A percentile compares a stretch with the other conserved stretches of the same genome.
phyloP scores from a whole-genome alignment of 2,888 invertebrate species.

The Drosophila neotestacea region DNA sequence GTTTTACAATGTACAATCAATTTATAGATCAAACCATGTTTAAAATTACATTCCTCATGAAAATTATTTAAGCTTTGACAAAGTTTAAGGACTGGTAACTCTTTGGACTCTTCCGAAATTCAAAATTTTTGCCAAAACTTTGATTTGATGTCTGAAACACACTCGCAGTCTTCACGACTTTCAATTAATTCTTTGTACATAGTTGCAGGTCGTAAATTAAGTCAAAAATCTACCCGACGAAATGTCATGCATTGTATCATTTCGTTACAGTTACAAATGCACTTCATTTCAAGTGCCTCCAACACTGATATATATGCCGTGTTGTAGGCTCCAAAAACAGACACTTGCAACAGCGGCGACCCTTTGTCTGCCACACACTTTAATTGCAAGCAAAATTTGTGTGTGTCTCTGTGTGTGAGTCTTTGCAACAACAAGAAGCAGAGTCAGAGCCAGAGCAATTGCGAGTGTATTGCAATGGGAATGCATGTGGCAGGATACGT shows the following conservation, averaged over 20 bases:
- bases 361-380: slow-evolving; percentile 28
- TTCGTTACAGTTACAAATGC: slow-evolving; percentile 3
- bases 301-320: not conserved
- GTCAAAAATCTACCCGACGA: slow-evolving; percentile 1
- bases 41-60: too few species aligned
- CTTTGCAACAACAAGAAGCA: slow-evolving; percentile 2
- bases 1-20: too few species aligned
- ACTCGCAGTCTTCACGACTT: not conserved
- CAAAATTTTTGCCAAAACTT: too few species aligned
- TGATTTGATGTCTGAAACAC: too few species aligned
- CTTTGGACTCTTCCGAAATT: too few species aligned
- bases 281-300: slow-evolving; percentile 21
- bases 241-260: slow-evolving; percentile 19
- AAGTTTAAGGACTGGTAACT: too few species aligned
- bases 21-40: too few species aligned
- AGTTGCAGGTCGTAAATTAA: slow-evolving; percentile 18
- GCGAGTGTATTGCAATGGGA: slow-evolving; percentile 16
- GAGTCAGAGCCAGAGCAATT: not conserved
- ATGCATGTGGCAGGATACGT: slow-evolving; percentile 35
- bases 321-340: not conserved
- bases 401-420: slow-evolving; percentile 3
- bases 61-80: too few species aligned
- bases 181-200: slow-evolving; percentile 18
- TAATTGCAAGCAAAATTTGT: slow-evolving; percentile 27
- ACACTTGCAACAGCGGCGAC: slow-evolving; percentile 29